phyloP scores from a whole-genome alignment of 2,113 vertebrate species.

The Eurystomus gularis region DNA sequence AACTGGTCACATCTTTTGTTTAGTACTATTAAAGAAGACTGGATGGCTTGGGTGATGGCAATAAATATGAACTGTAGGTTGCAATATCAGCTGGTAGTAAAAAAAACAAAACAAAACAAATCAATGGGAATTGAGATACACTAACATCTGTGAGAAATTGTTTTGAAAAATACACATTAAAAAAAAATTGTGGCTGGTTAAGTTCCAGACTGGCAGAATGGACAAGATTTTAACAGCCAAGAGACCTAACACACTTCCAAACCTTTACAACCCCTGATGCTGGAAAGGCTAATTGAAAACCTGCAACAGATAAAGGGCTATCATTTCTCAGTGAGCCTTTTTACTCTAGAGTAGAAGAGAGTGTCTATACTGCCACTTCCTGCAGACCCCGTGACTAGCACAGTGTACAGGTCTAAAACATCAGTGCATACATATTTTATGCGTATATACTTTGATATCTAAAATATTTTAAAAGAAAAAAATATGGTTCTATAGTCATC shows the following conservation, averaged over 20 bases:
- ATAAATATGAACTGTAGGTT: neutral
- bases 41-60: neutral
- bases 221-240: neutral
- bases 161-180: neutral
- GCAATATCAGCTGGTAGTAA: neutral
- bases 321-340: neutral
- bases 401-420: neutral
- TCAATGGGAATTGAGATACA: neutral
- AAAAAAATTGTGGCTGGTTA: neutral
- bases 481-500: neutral
- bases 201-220: neutral
- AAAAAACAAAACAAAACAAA: neutral
- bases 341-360: neutral
- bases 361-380: neutral
- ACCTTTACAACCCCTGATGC: neutral
- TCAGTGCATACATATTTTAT: neutral
- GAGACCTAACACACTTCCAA: neutral
- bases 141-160: neutral
- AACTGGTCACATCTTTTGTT: neutral
- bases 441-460: neutral
- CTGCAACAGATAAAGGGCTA: neutral
- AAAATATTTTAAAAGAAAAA: neutral
- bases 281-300: neutral
- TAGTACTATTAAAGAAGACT: neutral
- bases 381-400: neutral